A percentile compares a stretch with the other conserved stretches of the same genome.
Evolutionary conservation across 2,888 invertebrate genomes (phyloP).

Genomic region (Caenorhabditis sinica): DNA sequence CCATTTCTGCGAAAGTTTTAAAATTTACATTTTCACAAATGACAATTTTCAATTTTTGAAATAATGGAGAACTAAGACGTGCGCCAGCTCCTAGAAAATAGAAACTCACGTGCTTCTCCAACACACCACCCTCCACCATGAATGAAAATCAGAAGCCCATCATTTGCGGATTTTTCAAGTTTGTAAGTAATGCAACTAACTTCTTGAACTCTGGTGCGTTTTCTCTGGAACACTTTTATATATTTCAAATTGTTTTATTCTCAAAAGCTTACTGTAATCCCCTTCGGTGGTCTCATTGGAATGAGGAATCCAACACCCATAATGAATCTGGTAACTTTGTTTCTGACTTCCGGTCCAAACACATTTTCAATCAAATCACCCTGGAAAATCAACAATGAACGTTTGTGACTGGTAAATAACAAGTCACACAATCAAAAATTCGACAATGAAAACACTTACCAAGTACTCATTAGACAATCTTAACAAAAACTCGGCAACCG

Average conservation of each 20-base stretch:
- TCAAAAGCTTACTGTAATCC: slow-evolving; percentile 63
- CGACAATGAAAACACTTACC: slow-evolving; percentile 61
- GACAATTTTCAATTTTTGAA: neutral
- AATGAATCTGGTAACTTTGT: slow-evolving; percentile 64
- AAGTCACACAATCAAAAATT: neutral
- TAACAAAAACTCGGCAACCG: slow-evolving; percentile 78
- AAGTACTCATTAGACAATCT: slow-evolving; percentile 79
- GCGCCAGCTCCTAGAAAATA: neutral
- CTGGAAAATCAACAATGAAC: slow-evolving; percentile 47
- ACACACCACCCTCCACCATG: slow-evolving; percentile 78
- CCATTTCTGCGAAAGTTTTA: too few species aligned
- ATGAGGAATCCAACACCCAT: slow-evolving; percentile 53
- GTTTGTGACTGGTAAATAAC: too few species aligned
- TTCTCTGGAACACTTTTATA: slow-evolving; percentile 42
- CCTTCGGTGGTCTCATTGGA: slow-evolving; percentile 69
- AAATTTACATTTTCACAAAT: too few species aligned
- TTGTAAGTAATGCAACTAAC: slow-evolving; percentile 78
- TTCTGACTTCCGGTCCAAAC: slow-evolving; percentile 74
- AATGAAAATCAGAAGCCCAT: slow-evolving; percentile 77
- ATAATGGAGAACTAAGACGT: neutral
- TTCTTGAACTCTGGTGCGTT: slow-evolving; percentile 69
- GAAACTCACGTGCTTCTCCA: slow-evolving; percentile 54
- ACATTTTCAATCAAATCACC: slow-evolving; percentile 77
- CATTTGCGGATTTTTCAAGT: slow-evolving; percentile 64
- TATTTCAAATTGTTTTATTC: neutral